A percentile compares a stretch with the other conserved stretches of the same genome.
phyloP scores from a whole-genome alignment of 2,113 vertebrate genomes.

The Psilopogon haemacephalus region DNA sequence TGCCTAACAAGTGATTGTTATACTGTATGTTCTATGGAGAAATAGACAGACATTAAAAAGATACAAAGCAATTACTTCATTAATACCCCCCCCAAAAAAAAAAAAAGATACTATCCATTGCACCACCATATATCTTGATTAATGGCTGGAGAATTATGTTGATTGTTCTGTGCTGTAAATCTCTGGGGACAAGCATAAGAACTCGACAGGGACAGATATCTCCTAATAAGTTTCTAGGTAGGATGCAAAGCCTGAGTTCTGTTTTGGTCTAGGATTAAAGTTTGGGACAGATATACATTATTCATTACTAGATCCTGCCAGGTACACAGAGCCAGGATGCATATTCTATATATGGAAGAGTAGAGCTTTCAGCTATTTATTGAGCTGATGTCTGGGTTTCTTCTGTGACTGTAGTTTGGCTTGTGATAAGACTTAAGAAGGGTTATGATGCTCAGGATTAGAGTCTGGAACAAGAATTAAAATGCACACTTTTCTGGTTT shows the following conservation, averaged over 20 bases:
- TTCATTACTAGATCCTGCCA: background rate
- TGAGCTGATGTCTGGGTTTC: background rate
- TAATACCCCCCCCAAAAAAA: no score
- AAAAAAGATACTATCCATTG: background rate
- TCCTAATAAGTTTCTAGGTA: background rate
- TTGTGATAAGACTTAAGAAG: background rate
- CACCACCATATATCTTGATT: background rate
- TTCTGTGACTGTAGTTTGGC: background rate
- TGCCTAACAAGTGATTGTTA: background rate
- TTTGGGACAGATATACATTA: background rate
- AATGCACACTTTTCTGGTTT: background rate
- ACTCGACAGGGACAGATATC: background rate
- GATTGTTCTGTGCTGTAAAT: background rate
- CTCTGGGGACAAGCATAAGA: background rate
- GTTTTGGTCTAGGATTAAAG: background rate
- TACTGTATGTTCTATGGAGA: background rate
- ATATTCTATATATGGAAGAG: background rate
- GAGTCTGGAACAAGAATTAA: background rate
- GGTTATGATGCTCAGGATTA: background rate
- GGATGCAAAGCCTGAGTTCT: background rate
- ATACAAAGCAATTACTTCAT: background rate
- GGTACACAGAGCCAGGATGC: background rate
- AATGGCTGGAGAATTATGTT: background rate
- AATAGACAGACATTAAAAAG: background rate
- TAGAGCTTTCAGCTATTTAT: background rate